Evolutionary conservation across 1,140 invertebrate genomes (phyloP).

Genomic region (Phortica variegata): DNA sequence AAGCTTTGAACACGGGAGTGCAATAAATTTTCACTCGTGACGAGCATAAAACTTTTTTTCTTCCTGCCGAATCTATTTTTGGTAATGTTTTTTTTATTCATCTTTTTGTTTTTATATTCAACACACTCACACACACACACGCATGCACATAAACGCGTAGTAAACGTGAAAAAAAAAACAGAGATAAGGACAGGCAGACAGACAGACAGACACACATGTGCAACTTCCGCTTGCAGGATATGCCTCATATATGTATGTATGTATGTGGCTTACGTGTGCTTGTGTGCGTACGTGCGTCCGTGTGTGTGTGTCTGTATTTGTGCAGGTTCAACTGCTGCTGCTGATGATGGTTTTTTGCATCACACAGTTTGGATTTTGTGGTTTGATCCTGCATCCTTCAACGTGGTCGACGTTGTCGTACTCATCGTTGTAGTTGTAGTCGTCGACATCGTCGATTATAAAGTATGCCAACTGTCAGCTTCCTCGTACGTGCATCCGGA

Average conservation of each 20-base stretch:
- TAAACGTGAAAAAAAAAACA: conserved; percentile 4
- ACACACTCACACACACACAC: no score
- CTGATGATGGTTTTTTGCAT: no score
- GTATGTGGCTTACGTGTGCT: no score
- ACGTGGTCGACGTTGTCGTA: conserved; percentile 20
- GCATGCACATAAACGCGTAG: not conserved
- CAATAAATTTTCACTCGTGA: conserved; percentile 55
- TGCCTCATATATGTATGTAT: no score
- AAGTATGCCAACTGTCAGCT: conserved; percentile 51
- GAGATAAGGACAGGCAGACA: no score
- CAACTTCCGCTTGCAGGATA: conserved; percentile 1
- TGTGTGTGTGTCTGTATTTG: no score
- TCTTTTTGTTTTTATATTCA: no score
- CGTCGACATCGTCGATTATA: conserved; percentile 43
- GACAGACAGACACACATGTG: no score
- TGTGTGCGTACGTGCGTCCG: no score
- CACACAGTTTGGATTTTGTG: conserved; percentile 52
- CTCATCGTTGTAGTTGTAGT: conserved; percentile 18
- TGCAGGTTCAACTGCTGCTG: no score
- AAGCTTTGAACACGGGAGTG: conserved; percentile 55
- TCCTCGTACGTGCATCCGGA: conserved; percentile 8
- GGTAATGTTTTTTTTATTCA: conserved; percentile 21
- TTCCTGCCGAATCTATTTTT: no score
- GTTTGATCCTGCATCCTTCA: conserved; percentile 50
- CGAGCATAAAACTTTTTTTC: conserved; percentile 52